Evolutionary conservation across 2,888 invertebrate genomes (phyloP).

Genomic region (Cryptophagus acutangulus): DNA sequence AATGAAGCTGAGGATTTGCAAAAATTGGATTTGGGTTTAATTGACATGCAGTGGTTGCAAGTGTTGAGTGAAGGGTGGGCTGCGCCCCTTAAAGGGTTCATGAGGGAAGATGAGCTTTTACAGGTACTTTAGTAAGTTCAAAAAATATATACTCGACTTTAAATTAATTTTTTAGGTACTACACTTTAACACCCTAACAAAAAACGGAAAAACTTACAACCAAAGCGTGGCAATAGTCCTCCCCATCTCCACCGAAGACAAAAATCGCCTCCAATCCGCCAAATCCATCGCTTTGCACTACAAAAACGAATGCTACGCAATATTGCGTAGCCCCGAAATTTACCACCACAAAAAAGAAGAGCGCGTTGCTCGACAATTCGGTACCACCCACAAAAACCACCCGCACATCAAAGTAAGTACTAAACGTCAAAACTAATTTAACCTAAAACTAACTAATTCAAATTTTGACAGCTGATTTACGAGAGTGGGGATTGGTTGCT

Average conservation of each 20-base stretch:
- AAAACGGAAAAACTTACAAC: slow-evolving; percentile 69
- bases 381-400: slow-evolving; percentile 75
- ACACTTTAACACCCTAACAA: slow-evolving; percentile 81
- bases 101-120: slow-evolving; percentile 76
- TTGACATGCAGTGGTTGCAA: slow-evolving; percentile 91
- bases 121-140: slow-evolving; percentile 29
- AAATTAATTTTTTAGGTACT: slow-evolving; percentile 54
- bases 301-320: slow-evolving; percentile 63
- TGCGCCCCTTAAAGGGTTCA: slow-evolving; percentile 64
- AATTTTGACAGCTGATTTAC: slow-evolving; percentile 60
- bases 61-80: slow-evolving; percentile 95
- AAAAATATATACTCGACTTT: slow-evolving; percentile 11
- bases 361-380: slow-evolving; percentile 84
- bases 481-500: slow-evolving; percentile 92
- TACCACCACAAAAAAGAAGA: slow-evolving; percentile 91
- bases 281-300: slow-evolving; percentile 62
- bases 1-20: slow-evolving; percentile 68
- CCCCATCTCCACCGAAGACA: slow-evolving; percentile 65
- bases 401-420: slow-evolving; percentile 71
- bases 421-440: slow-evolving; percentile 4
- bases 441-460: neutral
- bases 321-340: slow-evolving; percentile 80
- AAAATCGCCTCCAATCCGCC: slow-evolving; percentile 62
- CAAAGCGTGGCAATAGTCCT: slow-evolving; percentile 93
- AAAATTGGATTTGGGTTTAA: slow-evolving; percentile 65